A percentile compares a stretch with the other conserved stretches of the same genome.
phyloP scores from a whole-genome alignment of 2,888 invertebrate species.

The Lordiphosa fenestrarum region DNA sequence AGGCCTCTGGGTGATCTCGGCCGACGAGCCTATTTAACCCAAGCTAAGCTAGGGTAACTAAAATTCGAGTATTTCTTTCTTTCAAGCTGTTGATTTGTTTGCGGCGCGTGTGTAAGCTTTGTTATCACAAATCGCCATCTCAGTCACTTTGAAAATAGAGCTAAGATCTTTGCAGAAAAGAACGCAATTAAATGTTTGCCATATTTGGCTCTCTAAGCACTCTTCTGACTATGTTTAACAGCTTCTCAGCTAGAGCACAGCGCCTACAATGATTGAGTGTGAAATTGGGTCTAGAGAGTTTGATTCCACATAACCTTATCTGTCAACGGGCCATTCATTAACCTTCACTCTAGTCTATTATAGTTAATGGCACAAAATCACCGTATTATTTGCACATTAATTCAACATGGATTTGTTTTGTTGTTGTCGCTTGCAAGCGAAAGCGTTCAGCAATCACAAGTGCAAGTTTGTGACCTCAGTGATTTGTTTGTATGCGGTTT shows the following conservation, averaged over 20 bases:
- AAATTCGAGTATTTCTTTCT: rapidly evolving
- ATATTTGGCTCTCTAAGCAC: slow-evolving; percentile 37
- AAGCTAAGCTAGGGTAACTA: slow-evolving; percentile 16
- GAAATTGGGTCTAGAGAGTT: slow-evolving; percentile 8
- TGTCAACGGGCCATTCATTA: slow-evolving; percentile 12
- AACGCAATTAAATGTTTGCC: slow-evolving; percentile 52
- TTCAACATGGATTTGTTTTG: slow-evolving; percentile 58
- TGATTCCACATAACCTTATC: slow-evolving; percentile 22
- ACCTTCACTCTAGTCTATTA: slow-evolving; percentile 35
- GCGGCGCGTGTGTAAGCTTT: slow-evolving; percentile 8
- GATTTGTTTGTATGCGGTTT: slow-evolving; percentile 26
- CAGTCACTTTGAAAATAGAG: no score
- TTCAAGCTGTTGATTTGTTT: slow-evolving; percentile 10
- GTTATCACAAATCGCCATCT: no score
- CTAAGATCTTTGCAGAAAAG: slow-evolving; percentile 43
- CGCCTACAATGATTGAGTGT: slow-evolving; percentile 7
- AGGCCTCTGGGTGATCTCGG: no score
- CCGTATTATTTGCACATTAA: slow-evolving; percentile 55
- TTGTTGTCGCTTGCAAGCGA: slow-evolving; percentile 48
- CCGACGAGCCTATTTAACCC: no score
- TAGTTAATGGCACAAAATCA: slow-evolving; percentile 37
- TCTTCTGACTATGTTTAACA: background rate
- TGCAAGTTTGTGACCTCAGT: slow-evolving; percentile 55
- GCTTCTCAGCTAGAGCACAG: slow-evolving; percentile 29
- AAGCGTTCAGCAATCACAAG: slow-evolving; percentile 18